Conservation (phyloP, 2,113 vertebrate species). For the Planiliza haematocheilus region DNA sequence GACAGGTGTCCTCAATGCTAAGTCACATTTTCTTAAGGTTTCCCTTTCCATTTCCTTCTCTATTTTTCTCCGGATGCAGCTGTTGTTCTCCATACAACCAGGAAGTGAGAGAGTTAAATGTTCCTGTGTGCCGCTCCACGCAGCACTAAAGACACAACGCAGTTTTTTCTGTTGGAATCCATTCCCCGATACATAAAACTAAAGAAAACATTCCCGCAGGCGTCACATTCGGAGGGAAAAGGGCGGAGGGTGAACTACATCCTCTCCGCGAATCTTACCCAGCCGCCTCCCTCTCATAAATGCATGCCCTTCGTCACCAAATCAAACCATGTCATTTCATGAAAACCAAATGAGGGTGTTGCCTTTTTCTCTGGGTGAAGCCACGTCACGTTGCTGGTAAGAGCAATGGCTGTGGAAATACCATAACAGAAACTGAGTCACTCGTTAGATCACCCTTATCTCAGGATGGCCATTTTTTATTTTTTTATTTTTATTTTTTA, state of each 20-base stretch:
- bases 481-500: no score
- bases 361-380: conserved; percentile 53
- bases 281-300: conserved; percentile 38
- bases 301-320: conserved; percentile 21
- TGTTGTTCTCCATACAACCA: conserved; percentile 25
- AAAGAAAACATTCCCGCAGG: conserved; percentile 21
- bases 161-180: conserved; percentile 14
- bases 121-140: conserved; percentile 20
- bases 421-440: conserved; percentile 27
- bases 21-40: conserved; percentile 38
- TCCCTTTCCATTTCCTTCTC: conserved; percentile 37
- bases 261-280: conserved; percentile 31
- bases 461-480: no score
- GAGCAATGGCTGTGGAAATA: conserved; percentile 37
- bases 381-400: conserved; percentile 24
- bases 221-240: conserved; percentile 15
- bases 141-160: not conserved
- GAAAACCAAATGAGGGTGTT: conserved; percentile 60
- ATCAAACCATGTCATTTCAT: conserved; percentile 69
- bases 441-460: no score
- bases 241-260: conserved; percentile 50
- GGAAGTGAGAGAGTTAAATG: conserved; percentile 36
- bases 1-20: no score
- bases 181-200: conserved; percentile 22
- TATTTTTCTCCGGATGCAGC: conserved; percentile 47